Percentiles rank a stretch among this genome's conserved stretches.
phyloP scores from a whole-genome alignment of 2,113 vertebrate species.

The Gambusia affinis region DNA sequence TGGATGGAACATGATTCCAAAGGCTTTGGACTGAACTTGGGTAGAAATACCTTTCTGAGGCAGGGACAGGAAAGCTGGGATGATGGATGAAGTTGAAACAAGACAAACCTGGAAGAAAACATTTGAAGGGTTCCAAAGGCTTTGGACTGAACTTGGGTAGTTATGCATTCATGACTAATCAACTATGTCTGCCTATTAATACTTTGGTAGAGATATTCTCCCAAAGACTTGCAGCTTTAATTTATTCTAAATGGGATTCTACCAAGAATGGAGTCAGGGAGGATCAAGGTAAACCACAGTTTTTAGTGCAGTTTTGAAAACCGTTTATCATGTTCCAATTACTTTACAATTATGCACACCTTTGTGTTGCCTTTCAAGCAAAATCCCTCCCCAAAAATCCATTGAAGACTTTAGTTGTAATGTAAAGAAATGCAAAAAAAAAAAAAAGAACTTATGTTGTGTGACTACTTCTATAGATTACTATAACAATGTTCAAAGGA shows the following conservation, averaged over 20 bases:
- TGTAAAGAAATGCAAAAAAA: background rate
- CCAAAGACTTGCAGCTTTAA: too few relatives aligned
- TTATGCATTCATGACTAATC: background rate
- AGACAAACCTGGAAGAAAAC: background rate
- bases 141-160: too few relatives aligned
- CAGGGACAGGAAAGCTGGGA: too few relatives aligned
- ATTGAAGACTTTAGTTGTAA: background rate
- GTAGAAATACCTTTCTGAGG: background rate
- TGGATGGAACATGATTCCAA: background rate
- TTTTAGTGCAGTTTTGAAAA: too few relatives aligned
- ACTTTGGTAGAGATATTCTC: background rate
- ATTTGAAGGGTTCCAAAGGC: background rate
- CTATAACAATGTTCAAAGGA: background rate
- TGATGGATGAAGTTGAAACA: background rate
- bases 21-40: too few relatives aligned
- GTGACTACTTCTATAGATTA: background rate
- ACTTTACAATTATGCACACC: background rate
- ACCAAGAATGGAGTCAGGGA: too few relatives aligned
- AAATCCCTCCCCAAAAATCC: background rate
- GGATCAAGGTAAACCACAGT: too few relatives aligned
- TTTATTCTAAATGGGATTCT: too few relatives aligned
- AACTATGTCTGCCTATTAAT: background rate
- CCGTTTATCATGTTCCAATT: background rate
- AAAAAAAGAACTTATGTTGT: background rate
- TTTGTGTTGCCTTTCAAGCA: background rate